phyloP scores from a whole-genome alignment of 2,797 vertebrate species.

The Coracias cyanogaster region DNA sequence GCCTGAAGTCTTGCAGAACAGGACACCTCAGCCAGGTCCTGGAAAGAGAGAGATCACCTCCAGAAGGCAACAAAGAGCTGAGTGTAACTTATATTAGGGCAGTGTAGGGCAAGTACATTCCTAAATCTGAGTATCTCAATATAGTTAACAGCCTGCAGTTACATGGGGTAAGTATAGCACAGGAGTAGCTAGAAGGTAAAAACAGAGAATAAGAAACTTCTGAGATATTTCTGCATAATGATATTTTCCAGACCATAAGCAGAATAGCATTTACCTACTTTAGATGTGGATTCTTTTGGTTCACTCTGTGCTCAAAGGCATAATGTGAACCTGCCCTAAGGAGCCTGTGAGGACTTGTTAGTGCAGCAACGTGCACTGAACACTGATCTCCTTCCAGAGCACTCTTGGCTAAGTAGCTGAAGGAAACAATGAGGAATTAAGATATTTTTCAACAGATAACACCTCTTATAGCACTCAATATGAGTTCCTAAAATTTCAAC shows the following conservation, averaged over 20 bases:
- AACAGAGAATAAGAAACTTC: background rate
- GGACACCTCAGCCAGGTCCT: background rate
- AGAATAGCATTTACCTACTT: background rate
- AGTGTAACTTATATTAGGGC: background rate
- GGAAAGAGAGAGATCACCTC: background rate
- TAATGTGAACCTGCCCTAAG: background rate
- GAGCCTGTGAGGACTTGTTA: background rate
- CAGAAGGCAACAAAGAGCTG: background rate
- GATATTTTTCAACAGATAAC: background rate
- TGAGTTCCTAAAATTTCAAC: background rate
- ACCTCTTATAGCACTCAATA: background rate
- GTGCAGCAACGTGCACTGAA: accelerated
- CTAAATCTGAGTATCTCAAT: background rate
- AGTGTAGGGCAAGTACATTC: accelerated
- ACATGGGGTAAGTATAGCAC: background rate
- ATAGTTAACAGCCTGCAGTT: background rate
- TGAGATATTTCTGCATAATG: background rate
- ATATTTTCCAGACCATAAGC: background rate
- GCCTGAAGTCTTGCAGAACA: background rate
- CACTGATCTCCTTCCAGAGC: background rate
- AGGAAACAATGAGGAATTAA: background rate
- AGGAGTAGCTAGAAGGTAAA: background rate
- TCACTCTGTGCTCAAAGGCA: background rate
- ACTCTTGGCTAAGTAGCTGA: background rate
- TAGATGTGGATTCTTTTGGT: background rate